Base-by-base conservation (phyloP, 2,797 vertebrate genomes). In the Megaceryle alcyon region DNA sequence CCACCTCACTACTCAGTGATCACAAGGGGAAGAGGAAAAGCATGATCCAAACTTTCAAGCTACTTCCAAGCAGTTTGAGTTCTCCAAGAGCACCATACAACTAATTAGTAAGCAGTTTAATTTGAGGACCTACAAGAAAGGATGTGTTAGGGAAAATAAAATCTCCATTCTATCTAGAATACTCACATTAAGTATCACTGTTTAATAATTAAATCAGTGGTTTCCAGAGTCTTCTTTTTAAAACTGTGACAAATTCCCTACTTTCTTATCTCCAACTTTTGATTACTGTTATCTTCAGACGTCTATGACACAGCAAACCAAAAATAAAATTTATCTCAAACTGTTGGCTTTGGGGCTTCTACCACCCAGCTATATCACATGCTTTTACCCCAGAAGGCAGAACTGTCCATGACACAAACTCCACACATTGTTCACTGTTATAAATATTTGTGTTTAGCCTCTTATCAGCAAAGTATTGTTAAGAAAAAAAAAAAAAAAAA, bases 391-490 rank as follows among this genome's bases (percentile, higher is more conserved):
- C 39, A 91, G 68, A 82, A 89, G 20, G 41, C 41, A 81, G 73
- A 82, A 64, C 3, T 68, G 12, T 48, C 53, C 25, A 39, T 41
- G 23, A 51, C 83, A 88, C 77, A 88, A 91, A 60, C 44, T 13
- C 70, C 57, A 73, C 64, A 43, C 35, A 86, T 78, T 83, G 56
- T 89, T 92, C 26, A 41, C 48, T 33, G 51, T 54, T 72, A 78
- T 56, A 90, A 91, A 79, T 73, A 86, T 77, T 96, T 92, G 31
- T 73, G 59, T 84, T 93, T 60, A 84, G 56, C 68, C 37, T 82
- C 61, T 80, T 94, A 94, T 90, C 85, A 90, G 80, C 25, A 8
- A 79, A 43, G 87, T 49, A 90, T 76, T 92, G 77, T 95, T 86
- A 33, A 57, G 85, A 57, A 33, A 84, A 90, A 85, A 56, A 89